phyloP scores from a whole-genome alignment of 2,888 invertebrate species.

The Lochmaea capreae region DNA sequence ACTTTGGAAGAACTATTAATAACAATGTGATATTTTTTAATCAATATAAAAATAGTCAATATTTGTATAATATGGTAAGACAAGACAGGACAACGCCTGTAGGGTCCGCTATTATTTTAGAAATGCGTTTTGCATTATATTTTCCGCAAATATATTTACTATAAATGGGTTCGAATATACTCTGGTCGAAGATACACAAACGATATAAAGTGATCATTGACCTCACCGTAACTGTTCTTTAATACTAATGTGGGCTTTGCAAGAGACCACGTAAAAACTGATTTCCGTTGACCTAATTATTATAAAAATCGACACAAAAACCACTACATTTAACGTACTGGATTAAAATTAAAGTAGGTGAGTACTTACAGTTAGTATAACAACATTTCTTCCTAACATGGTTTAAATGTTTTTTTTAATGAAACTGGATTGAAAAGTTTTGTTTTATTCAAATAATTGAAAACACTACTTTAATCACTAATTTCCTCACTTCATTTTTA shows the following conservation, averaged over 20 bases:
- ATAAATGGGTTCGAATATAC: slow-evolving; percentile 19
- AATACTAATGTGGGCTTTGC: slow-evolving; percentile 57
- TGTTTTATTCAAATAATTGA: neutral
- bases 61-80: too few relatives aligned
- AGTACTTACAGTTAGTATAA: slow-evolving; percentile 44
- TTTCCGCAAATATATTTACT: neutral
- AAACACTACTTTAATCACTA: neutral
- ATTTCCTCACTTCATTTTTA: slow-evolving; percentile 69
- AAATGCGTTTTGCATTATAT: neutral
- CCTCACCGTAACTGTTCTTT: slow-evolving; percentile 62
- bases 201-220: slow-evolving; percentile 60
- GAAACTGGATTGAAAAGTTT: neutral
- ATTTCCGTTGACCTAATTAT: slow-evolving; percentile 26
- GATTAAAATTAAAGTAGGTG: neutral
- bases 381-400: slow-evolving; percentile 30
- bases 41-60: too few relatives aligned
- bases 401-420: slow-evolving; percentile 6
- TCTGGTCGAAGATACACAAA: slow-evolving; percentile 32
- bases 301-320: slow-evolving; percentile 5
- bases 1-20: too few relatives aligned
- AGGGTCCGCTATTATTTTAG: too few relatives aligned
- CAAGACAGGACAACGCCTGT: too few relatives aligned
- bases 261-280: slow-evolving; percentile 27
- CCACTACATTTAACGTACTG: neutral
- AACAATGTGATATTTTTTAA: too few relatives aligned